Evolutionary conservation across 2,888 invertebrate genomes (phyloP), one percentile per base, ranked within the genome.

Genomic region (Mamestra brassicae): DNA sequence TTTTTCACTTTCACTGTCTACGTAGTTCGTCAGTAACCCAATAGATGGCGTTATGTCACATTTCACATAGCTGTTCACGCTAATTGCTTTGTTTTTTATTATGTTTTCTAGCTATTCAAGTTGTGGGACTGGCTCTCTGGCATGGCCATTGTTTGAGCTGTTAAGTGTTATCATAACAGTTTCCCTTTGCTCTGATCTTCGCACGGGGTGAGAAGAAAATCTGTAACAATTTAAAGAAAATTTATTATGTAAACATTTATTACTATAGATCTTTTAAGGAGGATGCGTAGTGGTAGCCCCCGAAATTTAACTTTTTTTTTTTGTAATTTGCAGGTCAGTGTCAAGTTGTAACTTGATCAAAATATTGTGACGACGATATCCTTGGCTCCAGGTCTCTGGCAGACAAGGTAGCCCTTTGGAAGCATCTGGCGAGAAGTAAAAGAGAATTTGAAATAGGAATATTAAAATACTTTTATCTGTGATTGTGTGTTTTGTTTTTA

Each of bases 31-130:
- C 80, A 80, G 76, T 81, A 88, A 76, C 85, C 87, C 91, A 83
- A 86, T 91, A 94, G 95, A 94, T 94, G 94, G 92, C 94, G 93
- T 93, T 94, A 85, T 89, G 90, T 95, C 93, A 95, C 95, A 95
- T 95, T 87, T 78, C 81, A 83, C 79, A 73, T 73, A 74, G 72
- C 81, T 66, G 71, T 77, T 69, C 55, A 73, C 61, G 73, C 80
- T 86, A 85, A 88, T 88, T 88, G 61, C 62, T 78, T 67, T 67
- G 80, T 92, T 92, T 91, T 91, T 92, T 92, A 86, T 86, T 76
- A 76, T 78, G 83, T 91, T 94, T 94, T 94, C 94, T 94, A 94
- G 80, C 91, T 88, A 88, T 90, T 89, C 86, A 90, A 82, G 86
- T 87, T 88, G 90, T 92, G 91, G 81, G 91, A 93, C 80, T 83